Evolutionary conservation across 2,797 vertebrate species (phyloP).

Genomic region (Rachycentron canadum): DNA sequence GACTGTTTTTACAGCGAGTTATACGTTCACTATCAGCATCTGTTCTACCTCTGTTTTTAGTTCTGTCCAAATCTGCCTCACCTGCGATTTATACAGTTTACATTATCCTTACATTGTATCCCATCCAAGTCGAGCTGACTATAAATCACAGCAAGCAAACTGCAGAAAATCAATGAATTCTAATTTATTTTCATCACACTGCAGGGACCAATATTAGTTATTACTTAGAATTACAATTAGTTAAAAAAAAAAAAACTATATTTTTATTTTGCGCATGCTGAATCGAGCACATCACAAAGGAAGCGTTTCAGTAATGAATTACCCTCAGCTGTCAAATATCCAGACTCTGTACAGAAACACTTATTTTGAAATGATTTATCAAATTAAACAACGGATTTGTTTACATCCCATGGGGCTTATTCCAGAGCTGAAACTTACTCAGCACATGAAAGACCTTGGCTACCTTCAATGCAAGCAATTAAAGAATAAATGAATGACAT

Average conservation of each 20-base stretch:
- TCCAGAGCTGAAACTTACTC: neutral
- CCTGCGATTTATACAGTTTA: neutral
- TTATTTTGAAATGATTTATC: neutral
- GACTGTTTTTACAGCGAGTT: too few species aligned
- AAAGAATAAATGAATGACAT: neutral
- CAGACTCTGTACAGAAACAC: neutral
- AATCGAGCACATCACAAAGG: neutral
- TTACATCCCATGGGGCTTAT: neutral
- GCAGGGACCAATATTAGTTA: neutral
- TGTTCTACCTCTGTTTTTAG: neutral
- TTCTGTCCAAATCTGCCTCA: neutral
- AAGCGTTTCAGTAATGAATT: neutral
- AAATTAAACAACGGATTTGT: neutral
- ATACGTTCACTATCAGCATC: constrained; percentile 24
- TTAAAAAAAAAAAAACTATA: neutral
- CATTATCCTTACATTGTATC: neutral
- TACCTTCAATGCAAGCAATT: neutral
- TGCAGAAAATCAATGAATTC: neutral
- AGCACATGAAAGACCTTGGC: neutral
- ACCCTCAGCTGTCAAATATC: neutral
- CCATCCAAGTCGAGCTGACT: neutral
- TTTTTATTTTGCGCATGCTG: neutral
- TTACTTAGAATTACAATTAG: neutral
- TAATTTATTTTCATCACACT: neutral
- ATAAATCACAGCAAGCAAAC: constrained; percentile 3